Base-by-base conservation (phyloP, 2,888 invertebrate genomes). In the Epistrophella euchroma region DNA sequence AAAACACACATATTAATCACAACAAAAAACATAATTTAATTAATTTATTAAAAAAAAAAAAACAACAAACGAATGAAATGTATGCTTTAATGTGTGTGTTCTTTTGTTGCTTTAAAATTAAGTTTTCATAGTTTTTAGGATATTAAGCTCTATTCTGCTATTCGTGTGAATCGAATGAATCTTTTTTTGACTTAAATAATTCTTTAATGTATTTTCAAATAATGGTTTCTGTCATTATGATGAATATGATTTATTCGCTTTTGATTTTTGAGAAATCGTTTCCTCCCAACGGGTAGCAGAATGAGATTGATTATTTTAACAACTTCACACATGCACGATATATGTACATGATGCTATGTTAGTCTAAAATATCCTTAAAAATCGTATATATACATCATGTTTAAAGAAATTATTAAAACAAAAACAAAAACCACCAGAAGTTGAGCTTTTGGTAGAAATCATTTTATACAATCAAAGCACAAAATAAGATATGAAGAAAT, bases 391-490 rank as follows among this genome's bases (percentile, higher is more conserved):
- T 32, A 62, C 56, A 73, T 32, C 64, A 75, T 75, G 25, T 56
- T 40, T 28, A 56, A 73, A 25, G 15, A 22, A 22, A 62, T 11
- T 11, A 62, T 3, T 25, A 17, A 28, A 15, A 40, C 1, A 19
- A 17, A 40, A 62, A 22, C 2, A n/a, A 32, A 28, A 45, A 13
- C 2, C 37, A 52, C 68, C 52, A 37, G 37, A 68, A 9, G 79
- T 66, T 28, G 37, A 75, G 52, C 75, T 74, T 75, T 56, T 50
- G 37, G 75, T 50, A 22, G 35, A 43, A 71, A 45, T 62, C 56
- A 37, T 71, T 70, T 74, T 66, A 60, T 74, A 62, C 64, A 84
- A 79, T 58, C 76, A 43, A 82, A 75, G 79, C 79, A 84, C 84
- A 84, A 79, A 79, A 79, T 22, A 78, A 78, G 74, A 66, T 66